A percentile compares a stretch with the other conserved stretches of the same genome.
These are phyloP conservation scores for Parazoanthus swiftii DNA, from an alignment of 92 coral and sea anemone genomes.

Conservation along the genomic window DNA sequence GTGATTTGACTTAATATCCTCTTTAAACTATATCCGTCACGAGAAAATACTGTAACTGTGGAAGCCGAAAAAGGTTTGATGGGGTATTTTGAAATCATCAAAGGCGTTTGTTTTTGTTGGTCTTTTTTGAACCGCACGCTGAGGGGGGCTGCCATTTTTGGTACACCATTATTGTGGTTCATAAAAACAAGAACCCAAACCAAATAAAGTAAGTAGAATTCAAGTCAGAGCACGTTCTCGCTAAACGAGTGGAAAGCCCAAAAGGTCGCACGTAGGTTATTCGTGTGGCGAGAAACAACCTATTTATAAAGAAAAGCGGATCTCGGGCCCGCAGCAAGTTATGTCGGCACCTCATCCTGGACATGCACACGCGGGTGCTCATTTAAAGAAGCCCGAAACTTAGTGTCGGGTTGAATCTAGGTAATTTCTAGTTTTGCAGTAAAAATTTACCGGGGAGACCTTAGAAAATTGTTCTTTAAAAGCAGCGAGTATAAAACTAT, in stretches of 20 bases:
- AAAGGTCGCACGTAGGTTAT: slow-evolving; percentile 39
- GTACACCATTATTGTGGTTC: background rate
- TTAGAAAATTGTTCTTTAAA: background rate
- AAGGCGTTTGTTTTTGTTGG: slow-evolving; percentile 15
- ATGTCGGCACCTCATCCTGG: slow-evolving; percentile 15
- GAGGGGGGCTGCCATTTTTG: slow-evolving; percentile 5
- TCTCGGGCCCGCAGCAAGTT: slow-evolving; percentile 4
- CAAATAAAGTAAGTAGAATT: slow-evolving; percentile 25
- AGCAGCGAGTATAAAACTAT: background rate
- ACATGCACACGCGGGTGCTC: background rate
- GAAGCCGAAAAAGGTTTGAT: slow-evolving; percentile 19
- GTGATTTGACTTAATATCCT: slow-evolving; percentile 5
- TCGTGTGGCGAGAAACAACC: background rate
- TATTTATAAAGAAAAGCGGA: background rate
- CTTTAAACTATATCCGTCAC: slow-evolving; percentile 16
- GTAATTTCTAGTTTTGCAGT: background rate
- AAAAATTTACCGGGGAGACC: background rate
- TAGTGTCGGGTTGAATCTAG: background rate
- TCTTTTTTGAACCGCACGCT: slow-evolving; percentile 5
- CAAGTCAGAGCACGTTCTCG: slow-evolving; percentile 28
- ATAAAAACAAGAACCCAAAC: slow-evolving; percentile 2
- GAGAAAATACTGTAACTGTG: slow-evolving; percentile 26
- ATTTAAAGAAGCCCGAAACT: background rate
- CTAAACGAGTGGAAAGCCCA: background rate
- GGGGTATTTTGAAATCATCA: slow-evolving; percentile 2